Evolutionary conservation across 2,797 vertebrate species (phyloP).

Genomic region (Oceanodroma leucorhoa): DNA sequence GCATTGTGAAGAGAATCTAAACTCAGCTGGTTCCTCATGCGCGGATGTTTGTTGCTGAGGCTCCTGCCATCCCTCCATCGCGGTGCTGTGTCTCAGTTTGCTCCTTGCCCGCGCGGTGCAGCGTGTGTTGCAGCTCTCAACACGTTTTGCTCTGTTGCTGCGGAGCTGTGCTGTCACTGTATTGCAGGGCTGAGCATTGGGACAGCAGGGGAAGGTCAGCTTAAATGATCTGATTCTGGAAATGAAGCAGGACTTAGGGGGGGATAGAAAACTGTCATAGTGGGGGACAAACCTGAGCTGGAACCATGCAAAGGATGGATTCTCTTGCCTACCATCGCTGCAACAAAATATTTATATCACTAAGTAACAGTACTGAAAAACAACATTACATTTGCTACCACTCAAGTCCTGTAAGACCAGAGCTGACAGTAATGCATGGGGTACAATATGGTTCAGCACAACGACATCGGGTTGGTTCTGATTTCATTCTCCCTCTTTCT

Average conservation of each 20-base stretch:
- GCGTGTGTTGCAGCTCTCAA: neutral
- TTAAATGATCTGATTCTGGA: neutral
- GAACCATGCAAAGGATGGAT: neutral
- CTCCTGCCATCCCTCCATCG: neutral
- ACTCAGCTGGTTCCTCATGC: neutral
- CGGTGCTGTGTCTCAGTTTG: neutral
- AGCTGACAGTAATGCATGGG: neutral
- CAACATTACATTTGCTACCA: neutral
- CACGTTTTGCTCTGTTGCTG: neutral
- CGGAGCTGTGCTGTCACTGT: neutral
- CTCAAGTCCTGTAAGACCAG: neutral
- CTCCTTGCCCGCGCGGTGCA: accelerated
- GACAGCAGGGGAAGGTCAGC: too few species aligned
- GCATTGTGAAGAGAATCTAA: neutral
- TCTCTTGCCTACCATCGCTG: neutral
- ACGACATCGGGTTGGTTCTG: accelerated
- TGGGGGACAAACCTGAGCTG: neutral
- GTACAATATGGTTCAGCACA: neutral
- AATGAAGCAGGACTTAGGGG: neutral
- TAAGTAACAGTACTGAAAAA: neutral
- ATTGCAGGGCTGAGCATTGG: neutral
- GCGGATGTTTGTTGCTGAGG: neutral
- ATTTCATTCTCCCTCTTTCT: neutral
- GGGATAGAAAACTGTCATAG: neutral
- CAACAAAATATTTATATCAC: neutral